Conservation (phyloP, 2,797 vertebrate genomes). For the Arctocebus calabarensis region DNA sequence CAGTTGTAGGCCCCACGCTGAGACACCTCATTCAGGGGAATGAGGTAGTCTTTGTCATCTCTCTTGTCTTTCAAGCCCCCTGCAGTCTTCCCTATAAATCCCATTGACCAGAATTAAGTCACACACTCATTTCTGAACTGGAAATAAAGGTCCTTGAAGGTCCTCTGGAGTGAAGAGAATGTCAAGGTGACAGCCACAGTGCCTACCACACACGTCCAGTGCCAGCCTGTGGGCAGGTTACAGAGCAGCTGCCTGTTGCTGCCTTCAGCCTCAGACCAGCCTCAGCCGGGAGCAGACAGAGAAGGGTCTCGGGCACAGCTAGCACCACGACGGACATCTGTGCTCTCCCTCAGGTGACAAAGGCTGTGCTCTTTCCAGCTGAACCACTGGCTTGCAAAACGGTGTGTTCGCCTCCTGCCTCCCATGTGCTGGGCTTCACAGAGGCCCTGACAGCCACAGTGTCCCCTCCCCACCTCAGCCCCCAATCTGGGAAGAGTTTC, state of each 20-base stretch:
- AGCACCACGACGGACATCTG: too few species aligned
- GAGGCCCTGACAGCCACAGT: conserved; percentile 36
- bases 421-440: not conserved
- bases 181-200: not conserved
- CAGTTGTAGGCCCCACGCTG: fast-evolving
- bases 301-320: not conserved
- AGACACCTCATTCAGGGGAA: not conserved
- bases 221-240: not conserved
- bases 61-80: not conserved
- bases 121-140: not conserved
- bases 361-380: not conserved
- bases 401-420: not conserved
- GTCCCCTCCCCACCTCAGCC: conserved; percentile 43
- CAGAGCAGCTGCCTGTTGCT: not conserved
- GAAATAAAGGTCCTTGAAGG: not conserved
- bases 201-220: not conserved
- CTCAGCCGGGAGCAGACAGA: not conserved
- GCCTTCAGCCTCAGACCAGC: not conserved
- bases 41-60: not conserved
- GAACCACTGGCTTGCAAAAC: conserved; percentile 18
- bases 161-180: not conserved
- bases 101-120: not conserved
- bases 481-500: conserved; percentile 61
- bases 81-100: not conserved
- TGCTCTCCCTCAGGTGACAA: not conserved